Evolutionary conservation across 2,888 invertebrate genomes (phyloP).

Genomic region (Calliopum simillimum): DNA sequence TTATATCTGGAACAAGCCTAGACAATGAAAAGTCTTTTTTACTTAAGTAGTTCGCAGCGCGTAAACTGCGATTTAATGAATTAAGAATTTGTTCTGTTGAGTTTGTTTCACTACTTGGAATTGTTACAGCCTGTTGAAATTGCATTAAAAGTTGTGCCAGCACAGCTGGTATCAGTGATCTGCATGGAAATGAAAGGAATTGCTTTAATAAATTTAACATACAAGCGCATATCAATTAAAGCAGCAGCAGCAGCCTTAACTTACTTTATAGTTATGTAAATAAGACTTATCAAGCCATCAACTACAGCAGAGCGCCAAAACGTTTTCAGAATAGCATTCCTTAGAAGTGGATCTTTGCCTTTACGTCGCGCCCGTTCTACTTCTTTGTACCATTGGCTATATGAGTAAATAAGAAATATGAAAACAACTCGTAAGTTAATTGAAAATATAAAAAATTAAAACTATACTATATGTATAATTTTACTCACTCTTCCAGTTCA

Average conservation of each 20-base stretch:
- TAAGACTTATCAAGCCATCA: conserved; percentile 73
- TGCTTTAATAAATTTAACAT: background rate
- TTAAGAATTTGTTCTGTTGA: conserved; percentile 12
- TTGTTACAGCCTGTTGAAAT: conserved; percentile 53
- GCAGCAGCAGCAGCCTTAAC: conserved; percentile 33
- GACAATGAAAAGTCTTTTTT: conserved; percentile 39
- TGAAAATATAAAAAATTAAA: background rate
- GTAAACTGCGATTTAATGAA: conserved; percentile 48
- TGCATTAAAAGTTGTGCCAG: conserved; percentile 65
- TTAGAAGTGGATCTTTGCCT: conserved; percentile 73
- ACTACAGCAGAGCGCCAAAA: conserved; percentile 78
- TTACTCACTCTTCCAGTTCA: conserved; percentile 62
- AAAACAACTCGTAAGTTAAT: conserved; percentile 6
- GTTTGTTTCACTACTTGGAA: conserved; percentile 14
- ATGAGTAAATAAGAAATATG: background rate
- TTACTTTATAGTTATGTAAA: conserved; percentile 64
- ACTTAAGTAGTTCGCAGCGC: conserved; percentile 41
- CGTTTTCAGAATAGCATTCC: conserved; percentile 74
- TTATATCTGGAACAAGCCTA: conserved; percentile 39
- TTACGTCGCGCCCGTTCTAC: conserved; percentile 71
- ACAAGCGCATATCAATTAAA: background rate
- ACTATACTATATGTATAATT: background rate
- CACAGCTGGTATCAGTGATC: conserved; percentile 64
- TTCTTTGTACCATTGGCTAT: conserved; percentile 78
- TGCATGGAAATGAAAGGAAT: conserved; percentile 43